Base-by-base conservation (phyloP, 2,113 vertebrate genomes). In the Atractosteus spatula region DNA sequence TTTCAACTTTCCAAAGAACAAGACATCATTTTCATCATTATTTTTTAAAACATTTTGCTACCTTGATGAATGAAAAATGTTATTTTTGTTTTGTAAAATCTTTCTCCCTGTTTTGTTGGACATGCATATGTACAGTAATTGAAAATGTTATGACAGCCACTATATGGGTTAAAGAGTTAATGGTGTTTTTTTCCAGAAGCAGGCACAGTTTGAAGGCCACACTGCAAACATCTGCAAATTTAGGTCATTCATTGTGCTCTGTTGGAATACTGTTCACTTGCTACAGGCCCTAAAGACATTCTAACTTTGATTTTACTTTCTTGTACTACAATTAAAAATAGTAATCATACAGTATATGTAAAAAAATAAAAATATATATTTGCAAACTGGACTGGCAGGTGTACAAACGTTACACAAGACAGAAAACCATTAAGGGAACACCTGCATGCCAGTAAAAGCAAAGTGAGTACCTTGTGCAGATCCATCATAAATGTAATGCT, bases 401-500 rank as follows among this genome's bases (percentile, higher is more conserved):
- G 42, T n/a, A 62, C 14, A 59, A 61, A 11, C 14, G 41, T 17
- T 3, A 8, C 7, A 13, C 29, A 69, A 69, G 54, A 55, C 11
- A 17, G 63, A 41, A 44, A 43, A 66, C 63, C 41, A 43, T 66
- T 6, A 63, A 17, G 4, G 17, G 13, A 3, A 5, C 17, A 43
- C 68, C 14, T 3, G 5, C 7, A 8, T 69, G 41, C 44, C 44
- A 14, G 4, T 44, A 63, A 63, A 63, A 47, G 17, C 44, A 62
- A 70, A 43, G 16, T 51, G 56, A 17, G 47, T 54, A 14, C 55
- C 8, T 16, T 45, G 66, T 57, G 41, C 66, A 62, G 45, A 41
- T 59, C 70, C 68, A 66, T 71, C 61, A 54, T 42, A 65, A 55
- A 57, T 64, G 47, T 41, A 55, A 29, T 16, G 41, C 51, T 55